Evolutionary conservation across 2,113 vertebrate genomes (phyloP).

Genomic region (Speoplatyrhinus poulsoni): DNA sequence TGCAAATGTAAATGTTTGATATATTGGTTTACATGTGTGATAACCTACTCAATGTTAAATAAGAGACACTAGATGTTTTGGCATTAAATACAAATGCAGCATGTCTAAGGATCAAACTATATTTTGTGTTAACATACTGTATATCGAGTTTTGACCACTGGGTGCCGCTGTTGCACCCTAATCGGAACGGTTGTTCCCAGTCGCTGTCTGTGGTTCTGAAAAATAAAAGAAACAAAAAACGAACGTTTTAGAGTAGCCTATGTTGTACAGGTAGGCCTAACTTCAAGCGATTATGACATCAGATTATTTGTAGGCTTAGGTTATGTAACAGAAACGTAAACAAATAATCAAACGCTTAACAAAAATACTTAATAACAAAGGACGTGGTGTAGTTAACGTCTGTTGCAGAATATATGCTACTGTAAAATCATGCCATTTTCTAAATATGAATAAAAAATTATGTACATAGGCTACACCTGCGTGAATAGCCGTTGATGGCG

Average conservation of each 20-base stretch:
- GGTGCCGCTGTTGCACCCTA: slow-evolving; percentile 50
- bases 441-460: neutral
- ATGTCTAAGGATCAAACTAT: neutral
- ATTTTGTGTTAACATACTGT: neutral
- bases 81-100: neutral
- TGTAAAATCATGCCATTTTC: neutral
- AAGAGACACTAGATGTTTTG: neutral
- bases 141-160: slow-evolving; percentile 29
- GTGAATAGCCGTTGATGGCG: slow-evolving; percentile 19
- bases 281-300: too few species aligned
- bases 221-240: neutral
- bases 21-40: too few species aligned
- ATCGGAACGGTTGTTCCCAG: neutral
- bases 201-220: slow-evolving; percentile 70
- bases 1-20: slow-evolving; percentile 3
- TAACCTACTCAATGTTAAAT: too few species aligned
- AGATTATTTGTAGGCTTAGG: too few species aligned
- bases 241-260: too few species aligned
- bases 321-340: too few species aligned
- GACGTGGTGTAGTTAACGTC: too few species aligned
- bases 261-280: too few species aligned
- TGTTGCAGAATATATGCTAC: neutral
- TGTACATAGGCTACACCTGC: neutral
- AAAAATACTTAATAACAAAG: too few species aligned
- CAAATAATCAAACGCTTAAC: too few species aligned